Evolutionary conservation across 1,140 invertebrate genomes (phyloP).

Genomic region (Pantala flavescens): DNA sequence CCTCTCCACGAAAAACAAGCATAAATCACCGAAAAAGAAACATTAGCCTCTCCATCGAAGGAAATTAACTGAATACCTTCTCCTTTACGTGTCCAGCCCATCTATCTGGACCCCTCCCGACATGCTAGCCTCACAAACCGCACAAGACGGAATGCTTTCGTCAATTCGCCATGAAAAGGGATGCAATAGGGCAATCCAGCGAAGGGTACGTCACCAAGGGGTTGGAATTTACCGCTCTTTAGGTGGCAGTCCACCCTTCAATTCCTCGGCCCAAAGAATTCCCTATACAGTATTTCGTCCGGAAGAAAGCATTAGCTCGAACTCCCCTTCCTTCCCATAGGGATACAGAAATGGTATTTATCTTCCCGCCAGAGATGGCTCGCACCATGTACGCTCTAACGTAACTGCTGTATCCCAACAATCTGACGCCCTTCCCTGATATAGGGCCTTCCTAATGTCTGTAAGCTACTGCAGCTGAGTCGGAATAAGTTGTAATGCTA

Average conservation of each 20-base stretch:
- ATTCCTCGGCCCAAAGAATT: background rate
- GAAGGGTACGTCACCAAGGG: background rate
- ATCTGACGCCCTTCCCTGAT: background rate
- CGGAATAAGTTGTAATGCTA: too few relatives aligned
- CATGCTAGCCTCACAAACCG: background rate
- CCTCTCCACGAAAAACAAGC: background rate
- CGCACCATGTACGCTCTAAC: background rate
- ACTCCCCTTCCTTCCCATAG: background rate
- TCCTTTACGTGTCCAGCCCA: background rate
- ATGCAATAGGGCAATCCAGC: background rate
- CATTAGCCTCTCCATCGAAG: background rate
- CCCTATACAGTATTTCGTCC: background rate
- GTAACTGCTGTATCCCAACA: background rate
- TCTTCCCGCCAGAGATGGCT: background rate
- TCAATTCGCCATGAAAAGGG: background rate
- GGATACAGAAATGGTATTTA: background rate
- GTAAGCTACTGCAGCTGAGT: too few relatives aligned
- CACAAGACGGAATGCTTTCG: background rate
- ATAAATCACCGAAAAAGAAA: background rate
- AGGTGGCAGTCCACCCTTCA: background rate
- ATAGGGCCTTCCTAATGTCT: too few relatives aligned
- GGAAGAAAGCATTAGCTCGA: background rate
- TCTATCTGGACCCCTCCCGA: background rate
- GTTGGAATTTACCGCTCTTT: background rate
- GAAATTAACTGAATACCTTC: background rate